Percentiles rank a stretch among this genome's conserved stretches.
phyloP scores from a whole-genome alignment of 2,888 invertebrate species.

The Caradrina kadenii region DNA sequence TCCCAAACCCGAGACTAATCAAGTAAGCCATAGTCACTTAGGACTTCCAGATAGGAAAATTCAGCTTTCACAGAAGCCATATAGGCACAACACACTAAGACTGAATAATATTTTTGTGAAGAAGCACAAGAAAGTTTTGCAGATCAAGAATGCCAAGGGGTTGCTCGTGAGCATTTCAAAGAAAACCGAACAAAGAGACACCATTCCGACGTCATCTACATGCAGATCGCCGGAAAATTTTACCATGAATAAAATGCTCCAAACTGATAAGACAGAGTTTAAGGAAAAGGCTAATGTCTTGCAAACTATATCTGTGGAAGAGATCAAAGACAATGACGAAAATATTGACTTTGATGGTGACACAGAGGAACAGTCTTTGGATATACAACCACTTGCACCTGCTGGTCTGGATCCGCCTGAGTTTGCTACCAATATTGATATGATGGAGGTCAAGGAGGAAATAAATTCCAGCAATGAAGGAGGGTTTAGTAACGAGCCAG shows the following conservation, averaged over 20 bases:
- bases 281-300: conserved; percentile 70
- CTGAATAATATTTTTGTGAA: conserved; percentile 86
- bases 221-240: conserved; percentile 79
- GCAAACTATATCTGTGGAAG: conserved; percentile 79
- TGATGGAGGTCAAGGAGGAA: conserved; percentile 84
- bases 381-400: conserved; percentile 79
- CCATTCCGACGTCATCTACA: conserved; percentile 77
- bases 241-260: conserved; percentile 76
- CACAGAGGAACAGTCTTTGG: conserved; percentile 84
- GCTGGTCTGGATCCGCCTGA: conserved; percentile 70
- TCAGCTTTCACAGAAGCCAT: conserved; percentile 70
- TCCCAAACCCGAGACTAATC: conserved; percentile 73
- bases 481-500: conserved; percentile 77
- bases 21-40: conserved; percentile 62
- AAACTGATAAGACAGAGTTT: conserved; percentile 65
- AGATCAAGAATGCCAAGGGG: conserved; percentile 83
- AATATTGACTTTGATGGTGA: conserved; percentile 80
- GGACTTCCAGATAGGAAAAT: conserved; percentile 70
- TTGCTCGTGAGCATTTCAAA: conserved; percentile 55
- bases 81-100: conserved; percentile 75
- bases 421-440: conserved; percentile 66
- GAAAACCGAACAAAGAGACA: conserved; percentile 66
- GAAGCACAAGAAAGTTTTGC: conserved; percentile 85
- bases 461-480: conserved; percentile 81
- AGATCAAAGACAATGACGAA: conserved; percentile 75